Evolutionary conservation across 2,888 invertebrate genomes (phyloP).

Genomic region (Halictus quadricinctus): DNA sequence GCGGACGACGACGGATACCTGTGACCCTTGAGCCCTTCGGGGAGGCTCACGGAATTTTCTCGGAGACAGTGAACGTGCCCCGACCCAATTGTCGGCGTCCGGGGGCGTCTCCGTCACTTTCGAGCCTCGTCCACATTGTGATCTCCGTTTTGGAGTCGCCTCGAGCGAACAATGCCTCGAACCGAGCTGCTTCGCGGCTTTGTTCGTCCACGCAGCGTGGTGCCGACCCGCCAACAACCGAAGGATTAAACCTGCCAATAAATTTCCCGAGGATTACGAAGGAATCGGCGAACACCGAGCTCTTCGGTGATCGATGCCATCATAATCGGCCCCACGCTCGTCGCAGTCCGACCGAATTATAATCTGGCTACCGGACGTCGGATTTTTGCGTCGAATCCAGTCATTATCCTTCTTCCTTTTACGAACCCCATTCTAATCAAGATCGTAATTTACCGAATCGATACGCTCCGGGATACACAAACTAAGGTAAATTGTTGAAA

Average conservation of each 20-base stretch:
- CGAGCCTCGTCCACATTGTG: not conserved
- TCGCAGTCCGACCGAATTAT: not conserved
- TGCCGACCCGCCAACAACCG: not conserved
- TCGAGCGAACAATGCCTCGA: not conserved
- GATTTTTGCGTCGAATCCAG: not conserved
- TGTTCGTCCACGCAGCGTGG: not conserved
- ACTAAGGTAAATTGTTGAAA: no score
- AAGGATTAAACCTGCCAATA: constrained; percentile 2
- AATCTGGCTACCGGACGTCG: not conserved
- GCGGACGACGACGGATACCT: not conserved
- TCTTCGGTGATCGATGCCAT: not conserved
- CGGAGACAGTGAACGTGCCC: not conserved
- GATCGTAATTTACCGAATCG: no score
- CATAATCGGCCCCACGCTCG: not conserved
- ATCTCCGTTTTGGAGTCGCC: not conserved
- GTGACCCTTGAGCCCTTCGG: not conserved
- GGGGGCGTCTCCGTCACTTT: not conserved
- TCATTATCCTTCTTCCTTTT: no score
- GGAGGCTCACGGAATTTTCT: not conserved
- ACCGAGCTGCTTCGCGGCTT: not conserved
- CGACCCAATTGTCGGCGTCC: not conserved
- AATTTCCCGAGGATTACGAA: constrained; percentile 1
- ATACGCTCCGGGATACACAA: no score
- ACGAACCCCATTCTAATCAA: no score
- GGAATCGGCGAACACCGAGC: not conserved